Conservation (phyloP, 2,113 vertebrate species). For the Corythornis cristatus region DNA sequence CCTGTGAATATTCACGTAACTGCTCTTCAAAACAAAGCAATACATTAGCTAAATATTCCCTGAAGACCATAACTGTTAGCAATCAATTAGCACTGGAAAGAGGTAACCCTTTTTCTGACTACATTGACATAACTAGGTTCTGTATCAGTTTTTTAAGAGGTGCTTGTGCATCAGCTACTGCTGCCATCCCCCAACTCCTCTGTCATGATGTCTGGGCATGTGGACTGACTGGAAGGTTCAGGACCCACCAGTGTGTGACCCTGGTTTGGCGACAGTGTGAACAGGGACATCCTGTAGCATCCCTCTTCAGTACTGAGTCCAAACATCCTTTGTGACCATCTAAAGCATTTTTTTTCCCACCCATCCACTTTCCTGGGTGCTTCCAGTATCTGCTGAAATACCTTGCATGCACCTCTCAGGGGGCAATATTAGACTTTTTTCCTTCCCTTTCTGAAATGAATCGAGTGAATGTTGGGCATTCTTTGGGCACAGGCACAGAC, state of each 20-base stretch:
- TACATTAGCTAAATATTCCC: background rate
- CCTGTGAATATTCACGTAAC: background rate
- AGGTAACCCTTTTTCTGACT: background rate
- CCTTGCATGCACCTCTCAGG: background rate
- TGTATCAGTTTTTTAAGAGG: background rate
- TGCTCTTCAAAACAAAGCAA: background rate
- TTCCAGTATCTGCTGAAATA: background rate
- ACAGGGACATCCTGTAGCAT: fast-evolving
- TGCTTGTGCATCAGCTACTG: background rate
- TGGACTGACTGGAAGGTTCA: background rate
- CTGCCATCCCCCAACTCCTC: background rate
- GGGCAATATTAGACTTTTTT: background rate
- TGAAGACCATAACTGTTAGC: background rate
- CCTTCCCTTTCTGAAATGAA: background rate
- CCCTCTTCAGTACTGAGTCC: background rate
- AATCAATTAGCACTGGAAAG: background rate
- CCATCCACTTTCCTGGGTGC: background rate
- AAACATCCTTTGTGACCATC: background rate
- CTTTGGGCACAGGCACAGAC: background rate
- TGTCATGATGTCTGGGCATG: fast-evolving
- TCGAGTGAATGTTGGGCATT: background rate
- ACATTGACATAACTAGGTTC: fast-evolving
- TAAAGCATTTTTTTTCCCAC: background rate
- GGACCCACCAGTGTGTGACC: no score
- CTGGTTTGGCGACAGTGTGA: background rate